Evolutionary conservation across 1,140 invertebrate species (phyloP), one percentile per base, ranked within the genome.

Genomic region (Papilio polytes): DNA sequence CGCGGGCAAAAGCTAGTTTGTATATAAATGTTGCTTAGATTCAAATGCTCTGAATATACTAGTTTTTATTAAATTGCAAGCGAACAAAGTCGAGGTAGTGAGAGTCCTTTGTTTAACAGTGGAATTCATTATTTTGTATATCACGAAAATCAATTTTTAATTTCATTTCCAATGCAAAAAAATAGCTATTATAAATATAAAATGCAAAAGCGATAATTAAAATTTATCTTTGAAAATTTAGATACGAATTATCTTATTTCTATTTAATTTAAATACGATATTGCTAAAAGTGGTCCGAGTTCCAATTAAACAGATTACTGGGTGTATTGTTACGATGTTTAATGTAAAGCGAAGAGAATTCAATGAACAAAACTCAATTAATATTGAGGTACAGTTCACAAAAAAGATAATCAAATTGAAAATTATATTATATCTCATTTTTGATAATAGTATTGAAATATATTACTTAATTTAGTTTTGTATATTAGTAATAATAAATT

Each of bases 281-380:
- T 63, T 63, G 12, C 13, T 70, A 70, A 66, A 70, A 36, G 63
- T 15, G 26, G 26, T 31, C 13, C 22, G 63, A 26, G 22, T 48
- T 51, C 74, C 41, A 76, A 48, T 76, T 46, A 26, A 48, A 46
- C 44, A 44, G 44, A 76, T 76, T 76, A 76, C 74, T 12, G 46
- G 4, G 74, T 76, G 74, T 76, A 76, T 76, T 51, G 74, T 76
- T 76, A 26, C 74, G 3, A 46, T 51, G 44, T 76, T 76, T 46
- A 76, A 76, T 76, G 74, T 51, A 51, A 53, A 76, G 22, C 22
- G 20, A 20, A 51, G 22, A 76, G 22, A 76, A 76, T 76, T 76
- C 74, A 76, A 51, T 48, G 44, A 51, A 26, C 44, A 48, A 76
- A 76, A 51, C 46, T 44, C 44, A 76, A 76, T 76, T 53, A 53